A percentile compares a stretch with the other conserved stretches of the same genome.
Evolutionary conservation across 2,888 invertebrate genomes (phyloP).

Genomic region (Eilema depressum): DNA sequence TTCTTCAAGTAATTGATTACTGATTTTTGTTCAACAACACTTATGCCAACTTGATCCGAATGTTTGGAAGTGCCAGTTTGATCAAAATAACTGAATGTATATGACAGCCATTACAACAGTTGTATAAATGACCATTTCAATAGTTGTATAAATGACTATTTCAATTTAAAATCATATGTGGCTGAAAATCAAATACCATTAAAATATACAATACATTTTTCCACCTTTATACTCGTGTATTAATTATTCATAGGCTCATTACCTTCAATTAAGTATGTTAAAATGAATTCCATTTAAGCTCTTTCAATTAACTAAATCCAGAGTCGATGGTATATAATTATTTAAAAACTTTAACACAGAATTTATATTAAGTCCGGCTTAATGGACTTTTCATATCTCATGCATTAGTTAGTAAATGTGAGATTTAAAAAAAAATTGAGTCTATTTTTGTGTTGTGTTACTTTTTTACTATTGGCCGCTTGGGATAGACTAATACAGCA

Average conservation of each 20-base stretch:
- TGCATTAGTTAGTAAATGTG: not conserved
- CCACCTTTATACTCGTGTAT: not conserved
- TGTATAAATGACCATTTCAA: too few relatives aligned
- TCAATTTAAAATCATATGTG: too few relatives aligned
- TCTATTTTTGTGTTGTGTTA: not conserved
- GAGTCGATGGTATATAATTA: conserved; percentile 7
- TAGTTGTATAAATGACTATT: too few relatives aligned
- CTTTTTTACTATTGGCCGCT: not conserved
- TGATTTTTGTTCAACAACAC: too few relatives aligned
- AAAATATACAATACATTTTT: not conserved
- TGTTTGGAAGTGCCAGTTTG: too few relatives aligned
- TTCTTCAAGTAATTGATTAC: too few relatives aligned
- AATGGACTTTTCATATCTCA: not conserved
- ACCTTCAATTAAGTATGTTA: not conserved
- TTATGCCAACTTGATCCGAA: too few relatives aligned
- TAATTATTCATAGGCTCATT: not conserved
- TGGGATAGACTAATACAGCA: too few relatives aligned
- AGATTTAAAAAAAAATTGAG: not conserved
- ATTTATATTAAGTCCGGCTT: conserved; percentile 5
- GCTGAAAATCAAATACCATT: not conserved
- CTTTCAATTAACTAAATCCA: not conserved
- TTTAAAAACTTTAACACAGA: conserved; percentile 2
- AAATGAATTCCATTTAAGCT: conserved; percentile 1
- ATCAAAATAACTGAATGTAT: too few relatives aligned
- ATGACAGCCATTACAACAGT: too few relatives aligned